Evolutionary conservation across 2,113 vertebrate genomes (phyloP).

Genomic region (Perccottus glenii): DNA sequence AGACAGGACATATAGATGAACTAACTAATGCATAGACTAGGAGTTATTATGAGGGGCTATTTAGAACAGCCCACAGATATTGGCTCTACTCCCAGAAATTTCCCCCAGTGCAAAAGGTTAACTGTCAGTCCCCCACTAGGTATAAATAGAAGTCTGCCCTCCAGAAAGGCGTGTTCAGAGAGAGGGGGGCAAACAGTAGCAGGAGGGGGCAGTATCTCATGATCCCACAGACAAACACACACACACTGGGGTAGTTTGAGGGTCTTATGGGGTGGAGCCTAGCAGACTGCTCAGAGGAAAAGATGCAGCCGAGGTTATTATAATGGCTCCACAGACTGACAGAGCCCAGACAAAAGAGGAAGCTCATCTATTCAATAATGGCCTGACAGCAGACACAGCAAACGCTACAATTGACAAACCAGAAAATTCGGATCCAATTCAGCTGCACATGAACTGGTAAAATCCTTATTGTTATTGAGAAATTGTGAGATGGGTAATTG

Average conservation of each 20-base stretch:
- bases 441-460: slow-evolving; percentile 22
- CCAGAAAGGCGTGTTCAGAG: slow-evolving; percentile 70
- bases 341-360: slow-evolving; percentile 62
- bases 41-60: slow-evolving; percentile 36
- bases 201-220: slow-evolving; percentile 48
- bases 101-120: slow-evolving; percentile 80
- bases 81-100: slow-evolving; percentile 75
- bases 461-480: slow-evolving; percentile 33
- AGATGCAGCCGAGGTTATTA: slow-evolving; percentile 52
- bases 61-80: slow-evolving; percentile 60
- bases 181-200: slow-evolving; percentile 35
- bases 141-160: slow-evolving; percentile 77
- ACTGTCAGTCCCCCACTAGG: slow-evolving; percentile 80
- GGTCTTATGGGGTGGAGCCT: slow-evolving; percentile 19
- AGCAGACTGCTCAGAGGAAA: slow-evolving; percentile 21
- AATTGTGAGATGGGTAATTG: slow-evolving; percentile 33
- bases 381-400: slow-evolving; percentile 65
- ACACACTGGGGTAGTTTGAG: slow-evolving; percentile 36
- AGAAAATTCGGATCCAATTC: slow-evolving; percentile 41
- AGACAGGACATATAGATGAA: slow-evolving; percentile 19
- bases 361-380: slow-evolving; percentile 61
- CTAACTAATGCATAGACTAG: slow-evolving; percentile 31
- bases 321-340: slow-evolving; percentile 62
- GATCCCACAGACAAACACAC: slow-evolving; percentile 59
- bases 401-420: slow-evolving; percentile 36